Conservation (phyloP, 2,888 invertebrate species). For the Cephus runcator region DNA sequence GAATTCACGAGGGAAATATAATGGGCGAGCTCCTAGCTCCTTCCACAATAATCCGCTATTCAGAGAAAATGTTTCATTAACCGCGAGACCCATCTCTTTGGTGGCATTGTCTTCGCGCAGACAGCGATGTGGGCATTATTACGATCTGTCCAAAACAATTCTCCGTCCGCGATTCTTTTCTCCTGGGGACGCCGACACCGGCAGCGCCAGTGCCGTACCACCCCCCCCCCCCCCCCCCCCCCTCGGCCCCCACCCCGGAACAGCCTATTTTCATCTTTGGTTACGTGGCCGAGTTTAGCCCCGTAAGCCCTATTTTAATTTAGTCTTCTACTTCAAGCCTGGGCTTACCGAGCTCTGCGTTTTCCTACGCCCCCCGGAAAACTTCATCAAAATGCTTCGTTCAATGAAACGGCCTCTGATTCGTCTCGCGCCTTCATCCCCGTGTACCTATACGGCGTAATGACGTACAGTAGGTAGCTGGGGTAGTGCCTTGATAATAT, state of each 20-base stretch:
- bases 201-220: background rate
- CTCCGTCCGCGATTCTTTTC: background rate
- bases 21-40: background rate
- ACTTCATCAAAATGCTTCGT: background rate
- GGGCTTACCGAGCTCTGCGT: background rate
- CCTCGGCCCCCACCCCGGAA: background rate
- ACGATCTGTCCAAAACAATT: constrained; percentile 30
- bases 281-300: background rate
- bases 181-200: background rate
- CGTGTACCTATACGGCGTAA: background rate
- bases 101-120: constrained; percentile 20
- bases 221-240: too few species aligned
- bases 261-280: background rate
- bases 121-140: constrained; percentile 22
- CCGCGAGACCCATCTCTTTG: constrained; percentile 3
- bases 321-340: background rate
- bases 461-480: background rate
- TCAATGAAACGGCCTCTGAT: background rate
- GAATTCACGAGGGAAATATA: background rate
- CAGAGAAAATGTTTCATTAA: constrained; percentile 22
- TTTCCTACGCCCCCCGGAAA: background rate
- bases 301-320: background rate
- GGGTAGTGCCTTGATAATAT: background rate
- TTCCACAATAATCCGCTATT: background rate
- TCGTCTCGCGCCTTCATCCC: background rate